Conservation (phyloP, 1,140 invertebrate genomes). For the Planococcus citri region DNA sequence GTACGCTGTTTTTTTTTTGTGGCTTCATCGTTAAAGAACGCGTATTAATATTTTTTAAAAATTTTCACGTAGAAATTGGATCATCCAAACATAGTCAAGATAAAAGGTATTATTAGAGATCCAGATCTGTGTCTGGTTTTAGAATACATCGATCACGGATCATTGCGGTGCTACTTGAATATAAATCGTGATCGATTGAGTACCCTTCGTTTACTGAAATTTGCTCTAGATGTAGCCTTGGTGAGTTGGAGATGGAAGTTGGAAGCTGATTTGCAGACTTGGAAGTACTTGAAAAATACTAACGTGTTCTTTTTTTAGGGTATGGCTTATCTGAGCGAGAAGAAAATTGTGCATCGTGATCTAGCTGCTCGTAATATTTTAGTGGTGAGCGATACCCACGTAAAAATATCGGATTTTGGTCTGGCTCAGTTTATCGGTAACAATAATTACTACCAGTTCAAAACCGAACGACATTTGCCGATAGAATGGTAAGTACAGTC, state of each 20-base stretch:
- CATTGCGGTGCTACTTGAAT: slow-evolving; percentile 62
- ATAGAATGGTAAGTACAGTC: slow-evolving; percentile 55
- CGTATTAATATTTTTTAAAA: slow-evolving; percentile 14
- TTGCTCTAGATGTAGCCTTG: slow-evolving; percentile 62
- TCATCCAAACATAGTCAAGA: slow-evolving; percentile 77
- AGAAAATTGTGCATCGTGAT: slow-evolving; percentile 76
- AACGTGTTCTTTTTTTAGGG: slow-evolving; percentile 41
- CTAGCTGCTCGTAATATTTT: slow-evolving; percentile 77
- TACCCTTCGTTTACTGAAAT: slow-evolving; percentile 48
- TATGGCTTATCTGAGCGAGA: slow-evolving; percentile 73
- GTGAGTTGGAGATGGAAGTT: slow-evolving; percentile 33
- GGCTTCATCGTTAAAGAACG: background rate
- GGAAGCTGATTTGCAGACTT: background rate
- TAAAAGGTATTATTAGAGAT: slow-evolving; percentile 63
- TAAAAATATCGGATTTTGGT: slow-evolving; percentile 89
- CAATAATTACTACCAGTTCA: slow-evolving; percentile 65
- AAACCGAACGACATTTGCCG: slow-evolving; percentile 59
- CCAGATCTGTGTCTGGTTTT: slow-evolving; percentile 69
- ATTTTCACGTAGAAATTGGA: slow-evolving; percentile 45
- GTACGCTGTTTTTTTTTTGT: slow-evolving; percentile 33
- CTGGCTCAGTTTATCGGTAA: slow-evolving; percentile 64
- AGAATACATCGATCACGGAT: slow-evolving; percentile 73
- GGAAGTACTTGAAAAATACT: slow-evolving; percentile 21
- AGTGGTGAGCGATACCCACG: slow-evolving; percentile 59
- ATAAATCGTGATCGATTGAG: slow-evolving; percentile 37